Conservation (phyloP, 2,888 invertebrate genomes). For the Andrena haemorrhoa region DNA sequence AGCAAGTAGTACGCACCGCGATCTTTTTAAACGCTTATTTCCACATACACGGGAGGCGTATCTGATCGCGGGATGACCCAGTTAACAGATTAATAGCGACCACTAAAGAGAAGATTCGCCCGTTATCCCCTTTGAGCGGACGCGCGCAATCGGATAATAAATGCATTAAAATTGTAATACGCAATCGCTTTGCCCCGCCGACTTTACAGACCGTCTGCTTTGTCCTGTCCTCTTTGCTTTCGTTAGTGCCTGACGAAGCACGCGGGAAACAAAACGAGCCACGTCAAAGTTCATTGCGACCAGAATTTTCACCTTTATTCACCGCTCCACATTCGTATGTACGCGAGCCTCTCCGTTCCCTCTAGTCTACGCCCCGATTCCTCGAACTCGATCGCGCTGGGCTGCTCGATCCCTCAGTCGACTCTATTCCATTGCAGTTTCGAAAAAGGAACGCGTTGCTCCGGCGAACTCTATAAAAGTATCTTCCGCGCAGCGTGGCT, state of each 20-base stretch:
- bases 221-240: neutral
- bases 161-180: conserved; percentile 40
- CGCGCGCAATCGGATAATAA: conserved; percentile 30
- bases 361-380: neutral
- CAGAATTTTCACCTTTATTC: conserved; percentile 33
- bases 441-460: no score
- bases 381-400: neutral
- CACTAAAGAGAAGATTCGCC: neutral
- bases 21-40: neutral
- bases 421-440: no score
- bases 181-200: conserved; percentile 24
- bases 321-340: no score
- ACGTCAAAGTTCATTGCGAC: conserved; percentile 26
- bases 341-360: no score
- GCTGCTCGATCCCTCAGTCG: no score
- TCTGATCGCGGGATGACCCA: neutral
- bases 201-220: neutral
- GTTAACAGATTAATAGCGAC: conserved; percentile 1
- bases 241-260: neutral
- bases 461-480: no score
- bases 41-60: neutral
- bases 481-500: neutral
- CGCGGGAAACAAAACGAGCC: neutral
- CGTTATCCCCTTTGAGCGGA: neutral
- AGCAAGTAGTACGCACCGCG: neutral